Conservation (phyloP, 1,140 invertebrate species). For the Neomicropteryx cornuta region DNA sequence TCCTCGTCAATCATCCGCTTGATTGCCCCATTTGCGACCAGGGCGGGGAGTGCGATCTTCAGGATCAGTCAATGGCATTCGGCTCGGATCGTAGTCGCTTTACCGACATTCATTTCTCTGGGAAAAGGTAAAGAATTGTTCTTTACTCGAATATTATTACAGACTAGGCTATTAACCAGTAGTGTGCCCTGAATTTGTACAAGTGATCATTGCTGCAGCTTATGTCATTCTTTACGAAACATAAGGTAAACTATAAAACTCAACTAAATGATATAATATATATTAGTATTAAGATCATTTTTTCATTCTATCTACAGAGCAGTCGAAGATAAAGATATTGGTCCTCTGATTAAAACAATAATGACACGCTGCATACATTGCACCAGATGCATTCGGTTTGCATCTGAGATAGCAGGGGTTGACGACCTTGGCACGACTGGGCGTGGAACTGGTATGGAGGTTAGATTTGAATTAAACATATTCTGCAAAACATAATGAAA, state of each 20-base stretch:
- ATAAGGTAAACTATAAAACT: no score
- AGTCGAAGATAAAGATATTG: slow-evolving; percentile 98
- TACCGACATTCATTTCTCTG: slow-evolving; percentile 84
- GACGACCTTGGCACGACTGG: slow-evolving; percentile 97
- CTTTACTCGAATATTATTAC: background rate
- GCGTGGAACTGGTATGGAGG: slow-evolving; percentile 91
- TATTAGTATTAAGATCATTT: slow-evolving; percentile 7
- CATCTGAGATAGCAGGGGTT: slow-evolving; percentile 93
- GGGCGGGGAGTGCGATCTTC: slow-evolving; percentile 97
- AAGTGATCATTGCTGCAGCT: no score
- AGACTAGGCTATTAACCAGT: slow-evolving; percentile 4
- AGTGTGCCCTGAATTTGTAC: no score
- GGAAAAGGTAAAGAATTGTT: slow-evolving; percentile 62
- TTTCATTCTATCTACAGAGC: slow-evolving; percentile 48
- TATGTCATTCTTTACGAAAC: no score
- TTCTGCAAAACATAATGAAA: no score
- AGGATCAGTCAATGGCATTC: slow-evolving; percentile 99
- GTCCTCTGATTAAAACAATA: slow-evolving; percentile 96
- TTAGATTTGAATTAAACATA: slow-evolving; percentile 20
- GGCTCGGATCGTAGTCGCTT: slow-evolving; percentile 93
- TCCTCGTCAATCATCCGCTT: slow-evolving; percentile 95
- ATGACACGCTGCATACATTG: slow-evolving; percentile 99
- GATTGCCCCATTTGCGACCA: slow-evolving; percentile 99
- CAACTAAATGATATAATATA: no score
- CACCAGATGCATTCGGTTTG: slow-evolving; percentile 94